phyloP scores from a whole-genome alignment of 2,797 vertebrate species.

The Scolopax rusticola region DNA sequence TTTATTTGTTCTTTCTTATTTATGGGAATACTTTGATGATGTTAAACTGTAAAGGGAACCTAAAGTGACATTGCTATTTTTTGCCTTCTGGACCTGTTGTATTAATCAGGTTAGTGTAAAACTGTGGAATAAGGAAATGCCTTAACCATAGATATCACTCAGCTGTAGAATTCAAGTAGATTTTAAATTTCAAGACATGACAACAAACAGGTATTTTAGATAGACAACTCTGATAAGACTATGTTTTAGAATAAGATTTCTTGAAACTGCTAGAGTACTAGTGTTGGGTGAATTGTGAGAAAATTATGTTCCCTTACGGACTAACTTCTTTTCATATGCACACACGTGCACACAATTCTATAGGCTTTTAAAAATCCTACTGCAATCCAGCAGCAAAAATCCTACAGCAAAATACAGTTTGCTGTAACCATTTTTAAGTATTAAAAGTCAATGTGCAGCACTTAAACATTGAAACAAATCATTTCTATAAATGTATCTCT shows the following conservation, averaged over 20 bases:
- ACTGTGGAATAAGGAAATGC: slow-evolving; percentile 61
- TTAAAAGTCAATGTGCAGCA: slow-evolving; percentile 49
- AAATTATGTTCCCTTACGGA: slow-evolving; percentile 56
- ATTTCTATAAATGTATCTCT: slow-evolving; percentile 62
- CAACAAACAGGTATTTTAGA: slow-evolving; percentile 62
- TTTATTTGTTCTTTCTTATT: slow-evolving; percentile 14
- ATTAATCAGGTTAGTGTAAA: slow-evolving; percentile 60
- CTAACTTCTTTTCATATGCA: slow-evolving; percentile 36
- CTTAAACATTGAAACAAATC: slow-evolving; percentile 68
- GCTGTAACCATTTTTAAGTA: slow-evolving; percentile 40
- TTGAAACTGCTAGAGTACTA: slow-evolving; percentile 29
- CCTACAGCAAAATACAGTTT: neutral
- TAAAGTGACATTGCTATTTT: slow-evolving; percentile 18
- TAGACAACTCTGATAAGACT: slow-evolving; percentile 47
- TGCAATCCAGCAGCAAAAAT: too few relatives aligned
- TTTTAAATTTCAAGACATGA: slow-evolving; percentile 61
- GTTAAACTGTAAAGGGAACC: slow-evolving; percentile 25
- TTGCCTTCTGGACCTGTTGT: slow-evolving; percentile 39
- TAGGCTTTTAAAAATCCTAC: slow-evolving; percentile 42
- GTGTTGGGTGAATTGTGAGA: slow-evolving; percentile 30
- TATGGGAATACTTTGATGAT: slow-evolving; percentile 46
- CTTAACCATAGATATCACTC: slow-evolving; percentile 46
- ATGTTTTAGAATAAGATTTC: slow-evolving; percentile 56
- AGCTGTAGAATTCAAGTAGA: slow-evolving; percentile 39
- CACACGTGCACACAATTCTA: neutral